A percentile compares a stretch with the other conserved stretches of the same genome.
These are phyloP conservation scores for Ahaetulla prasina DNA, from an alignment of 2,113 vertebrate species.

Conservation along the genomic window DNA sequence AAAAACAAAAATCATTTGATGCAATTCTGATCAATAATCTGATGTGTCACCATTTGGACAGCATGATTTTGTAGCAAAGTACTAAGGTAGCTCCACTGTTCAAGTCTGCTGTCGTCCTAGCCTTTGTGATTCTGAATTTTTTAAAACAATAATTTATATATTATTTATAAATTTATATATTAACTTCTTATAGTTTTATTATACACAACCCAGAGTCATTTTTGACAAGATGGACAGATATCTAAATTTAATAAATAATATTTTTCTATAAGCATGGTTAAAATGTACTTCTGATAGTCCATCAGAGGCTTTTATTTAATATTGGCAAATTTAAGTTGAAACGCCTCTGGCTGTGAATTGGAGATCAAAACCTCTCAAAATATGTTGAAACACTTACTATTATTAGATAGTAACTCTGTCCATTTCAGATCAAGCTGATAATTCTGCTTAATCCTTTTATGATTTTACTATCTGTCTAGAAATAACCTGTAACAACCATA, in stretches of 20 bases:
- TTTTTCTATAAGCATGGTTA: not conserved
- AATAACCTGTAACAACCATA: not conserved
- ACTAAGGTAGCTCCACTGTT: not conserved
- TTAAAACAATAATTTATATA: not conserved
- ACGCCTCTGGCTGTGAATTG: not conserved
- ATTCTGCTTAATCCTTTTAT: not conserved
- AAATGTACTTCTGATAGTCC: not conserved
- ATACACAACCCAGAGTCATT: not conserved
- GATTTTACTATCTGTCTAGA: not conserved
- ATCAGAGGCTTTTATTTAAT: not conserved
- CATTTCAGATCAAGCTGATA: not conserved
- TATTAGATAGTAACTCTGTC: not conserved
- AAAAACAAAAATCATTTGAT: not conserved
- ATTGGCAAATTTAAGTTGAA: not conserved
- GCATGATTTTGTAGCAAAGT: not conserved
- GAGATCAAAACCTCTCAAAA: not conserved
- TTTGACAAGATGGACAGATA: not conserved
- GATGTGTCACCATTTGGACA: not conserved
- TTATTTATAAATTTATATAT: not conserved
- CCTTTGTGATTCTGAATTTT: not conserved
- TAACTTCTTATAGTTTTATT: not conserved
- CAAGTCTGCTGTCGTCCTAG: not conserved
- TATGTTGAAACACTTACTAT: not conserved
- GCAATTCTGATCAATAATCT: not conserved
- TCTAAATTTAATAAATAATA: not conserved